Conservation (phyloP, 2,888 invertebrate genomes). For the Pollenia amentaria region DNA sequence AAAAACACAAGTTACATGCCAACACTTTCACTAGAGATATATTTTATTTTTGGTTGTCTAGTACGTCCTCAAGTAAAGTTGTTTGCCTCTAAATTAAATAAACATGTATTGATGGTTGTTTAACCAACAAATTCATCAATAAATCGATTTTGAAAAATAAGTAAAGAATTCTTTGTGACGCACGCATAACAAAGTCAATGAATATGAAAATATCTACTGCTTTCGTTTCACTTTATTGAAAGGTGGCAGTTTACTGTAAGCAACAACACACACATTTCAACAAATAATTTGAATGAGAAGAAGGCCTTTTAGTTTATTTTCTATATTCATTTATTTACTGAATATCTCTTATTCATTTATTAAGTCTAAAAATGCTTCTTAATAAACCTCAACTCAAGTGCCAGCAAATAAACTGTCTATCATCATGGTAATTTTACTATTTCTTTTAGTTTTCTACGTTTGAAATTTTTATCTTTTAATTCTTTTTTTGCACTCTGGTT, state of each 20-base stretch:
- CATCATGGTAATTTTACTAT: slow-evolving; percentile 40
- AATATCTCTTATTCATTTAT: not conserved
- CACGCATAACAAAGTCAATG: slow-evolving; percentile 19
- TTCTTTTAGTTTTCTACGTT: not conserved
- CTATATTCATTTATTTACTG: slow-evolving; percentile 32
- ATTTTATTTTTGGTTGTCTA: not conserved
- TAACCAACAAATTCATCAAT: slow-evolving; percentile 68
- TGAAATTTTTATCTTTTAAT: not conserved
- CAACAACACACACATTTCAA: not conserved
- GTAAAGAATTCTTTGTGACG: slow-evolving; percentile 47
- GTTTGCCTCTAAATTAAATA: slow-evolving; percentile 17
- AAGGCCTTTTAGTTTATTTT: slow-evolving; percentile 26
- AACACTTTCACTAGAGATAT: not conserved
- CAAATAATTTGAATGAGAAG: not conserved
- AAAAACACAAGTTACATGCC: slow-evolving; percentile 17
- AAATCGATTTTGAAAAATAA: slow-evolving; percentile 62
- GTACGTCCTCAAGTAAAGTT: not conserved
- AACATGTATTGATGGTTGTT: slow-evolving; percentile 15
- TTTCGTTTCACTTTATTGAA: slow-evolving; percentile 4
- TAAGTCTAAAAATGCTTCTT: slow-evolving; percentile 27
- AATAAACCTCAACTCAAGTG: slow-evolving; percentile 67
- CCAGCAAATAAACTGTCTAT: slow-evolving; percentile 62
- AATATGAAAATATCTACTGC: not conserved
- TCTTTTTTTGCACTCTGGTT: not conserved
- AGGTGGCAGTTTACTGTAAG: not conserved